These are phyloP conservation scores for Callyntrura sp. DNA, from an alignment of 2,888 invertebrate genomes.

Conservation along the genomic window DNA sequence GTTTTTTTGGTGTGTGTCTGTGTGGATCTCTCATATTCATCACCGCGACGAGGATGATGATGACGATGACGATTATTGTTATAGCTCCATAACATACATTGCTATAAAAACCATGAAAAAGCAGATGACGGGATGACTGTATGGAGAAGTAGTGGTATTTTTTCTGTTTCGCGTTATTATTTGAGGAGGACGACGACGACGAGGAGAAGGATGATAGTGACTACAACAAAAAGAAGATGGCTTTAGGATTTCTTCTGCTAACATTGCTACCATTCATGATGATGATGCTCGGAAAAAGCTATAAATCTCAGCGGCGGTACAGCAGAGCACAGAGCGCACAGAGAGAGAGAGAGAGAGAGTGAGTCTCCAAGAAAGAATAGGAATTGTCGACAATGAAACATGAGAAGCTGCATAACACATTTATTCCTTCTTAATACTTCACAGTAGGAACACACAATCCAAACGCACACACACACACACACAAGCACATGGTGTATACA, in stretches of 20 bases:
- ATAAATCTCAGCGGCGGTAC: constrained; percentile 62
- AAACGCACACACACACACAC: not conserved
- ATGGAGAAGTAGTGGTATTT: constrained; percentile 2
- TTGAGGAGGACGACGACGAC: constrained; percentile 9
- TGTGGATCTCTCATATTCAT: constrained; percentile 35
- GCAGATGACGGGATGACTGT: constrained; percentile 31
- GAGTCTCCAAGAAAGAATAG: constrained; percentile 51
- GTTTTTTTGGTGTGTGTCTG: not conserved
- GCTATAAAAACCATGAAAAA: constrained; percentile 47
- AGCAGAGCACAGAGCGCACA: constrained; percentile 12
- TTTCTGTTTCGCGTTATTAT: constrained; percentile 3
- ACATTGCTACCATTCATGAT: constrained; percentile 33
- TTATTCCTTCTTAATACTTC: constrained; percentile 66
- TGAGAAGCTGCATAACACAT: constrained; percentile 75
- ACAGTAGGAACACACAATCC: constrained; percentile 44
- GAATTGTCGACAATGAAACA: constrained; percentile 73
- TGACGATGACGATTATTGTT: constrained; percentile 57
- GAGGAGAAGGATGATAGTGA: constrained; percentile 55
- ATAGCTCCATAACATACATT: constrained; percentile 50
- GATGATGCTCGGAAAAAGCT: constrained; percentile 58
- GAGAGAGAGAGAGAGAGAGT: not conserved
- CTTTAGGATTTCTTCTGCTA: constrained; percentile 42
- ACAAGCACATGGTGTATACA: not conserved
- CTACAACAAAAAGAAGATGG: constrained; percentile 54
- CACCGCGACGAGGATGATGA: not conserved